A percentile compares a stretch with the other conserved stretches of the same genome.
phyloP scores from a whole-genome alignment of 2,797 vertebrate genomes.

The Manis javanica region DNA sequence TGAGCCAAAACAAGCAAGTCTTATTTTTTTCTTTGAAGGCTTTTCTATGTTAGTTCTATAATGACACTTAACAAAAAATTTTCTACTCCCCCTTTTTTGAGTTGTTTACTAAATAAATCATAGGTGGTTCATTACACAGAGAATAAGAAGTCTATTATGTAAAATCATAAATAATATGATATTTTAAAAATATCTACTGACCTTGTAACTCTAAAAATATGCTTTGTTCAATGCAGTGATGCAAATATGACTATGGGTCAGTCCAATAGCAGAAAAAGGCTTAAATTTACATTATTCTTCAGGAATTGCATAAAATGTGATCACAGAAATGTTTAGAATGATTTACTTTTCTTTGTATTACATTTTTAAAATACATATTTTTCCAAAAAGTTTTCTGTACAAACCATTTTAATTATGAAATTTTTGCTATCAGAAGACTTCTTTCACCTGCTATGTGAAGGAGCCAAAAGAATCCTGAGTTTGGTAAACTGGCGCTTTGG shows the following conservation, averaged over 20 bases:
- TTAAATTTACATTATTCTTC: slow-evolving; percentile 14
- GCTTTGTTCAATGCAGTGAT: not conserved
- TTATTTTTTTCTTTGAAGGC: not conserved
- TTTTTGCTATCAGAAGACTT: slow-evolving; percentile 17
- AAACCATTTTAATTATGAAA: slow-evolving; percentile 43
- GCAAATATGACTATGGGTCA: not conserved
- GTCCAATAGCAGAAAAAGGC: not conserved
- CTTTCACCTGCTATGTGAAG: not conserved
- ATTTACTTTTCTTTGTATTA: slow-evolving; percentile 17
- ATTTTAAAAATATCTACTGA: not conserved
- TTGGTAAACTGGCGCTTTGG: not conserved
- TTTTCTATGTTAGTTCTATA: not conserved
- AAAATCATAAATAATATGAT: not conserved
- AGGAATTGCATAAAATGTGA: not conserved
- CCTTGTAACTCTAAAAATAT: slow-evolving; percentile 37
- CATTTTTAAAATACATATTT: not conserved
- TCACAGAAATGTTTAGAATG: not conserved
- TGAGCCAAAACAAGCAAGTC: not conserved
- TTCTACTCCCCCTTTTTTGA: not conserved
- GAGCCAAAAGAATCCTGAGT: not conserved
- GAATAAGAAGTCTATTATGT: not conserved
- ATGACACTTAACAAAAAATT: not conserved
- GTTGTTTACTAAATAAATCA: slow-evolving; percentile 10
- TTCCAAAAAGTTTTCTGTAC: not conserved
- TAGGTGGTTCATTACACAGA: slow-evolving; percentile 7